Evolutionary conservation across 2,797 vertebrate species (phyloP).

Genomic region (Emys orbicularis): DNA sequence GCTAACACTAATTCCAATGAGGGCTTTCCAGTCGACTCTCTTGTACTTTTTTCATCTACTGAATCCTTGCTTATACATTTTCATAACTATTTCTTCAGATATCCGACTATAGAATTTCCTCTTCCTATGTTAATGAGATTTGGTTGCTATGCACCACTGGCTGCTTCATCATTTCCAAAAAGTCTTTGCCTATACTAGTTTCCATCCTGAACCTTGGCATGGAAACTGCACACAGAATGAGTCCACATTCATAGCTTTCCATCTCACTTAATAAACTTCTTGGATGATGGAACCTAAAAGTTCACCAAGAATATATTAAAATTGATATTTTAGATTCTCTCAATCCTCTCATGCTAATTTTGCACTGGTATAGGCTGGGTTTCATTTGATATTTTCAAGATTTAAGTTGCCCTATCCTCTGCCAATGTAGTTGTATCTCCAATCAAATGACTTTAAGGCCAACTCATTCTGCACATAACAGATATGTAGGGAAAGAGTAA

Average conservation of each 20-base stretch:
- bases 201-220: not conserved
- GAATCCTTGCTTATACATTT: not conserved
- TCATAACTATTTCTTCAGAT: not conserved
- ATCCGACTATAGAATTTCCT: not conserved
- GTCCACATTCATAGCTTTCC: not conserved
- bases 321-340: not conserved
- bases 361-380: accelerated
- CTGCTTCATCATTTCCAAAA: not conserved
- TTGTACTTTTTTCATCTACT: not conserved
- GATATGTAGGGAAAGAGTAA: not conserved
- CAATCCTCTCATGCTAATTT: not conserved
- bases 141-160: not conserved
- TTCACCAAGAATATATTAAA: not conserved
- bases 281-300: not conserved
- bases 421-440: not conserved
- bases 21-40: not conserved
- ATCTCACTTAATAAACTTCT: not conserved
- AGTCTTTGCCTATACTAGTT: not conserved
- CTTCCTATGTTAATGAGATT: not conserved
- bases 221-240: not conserved
- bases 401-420: not conserved
- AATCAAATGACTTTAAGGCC: not conserved
- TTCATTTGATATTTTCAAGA: accelerated
- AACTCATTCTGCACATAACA: not conserved
- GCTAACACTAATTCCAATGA: not conserved